A percentile compares a stretch with the other conserved stretches of the same genome.
Conservation (phyloP, 2,888 invertebrate genomes). For the Cynaeus angustus region DNA sequence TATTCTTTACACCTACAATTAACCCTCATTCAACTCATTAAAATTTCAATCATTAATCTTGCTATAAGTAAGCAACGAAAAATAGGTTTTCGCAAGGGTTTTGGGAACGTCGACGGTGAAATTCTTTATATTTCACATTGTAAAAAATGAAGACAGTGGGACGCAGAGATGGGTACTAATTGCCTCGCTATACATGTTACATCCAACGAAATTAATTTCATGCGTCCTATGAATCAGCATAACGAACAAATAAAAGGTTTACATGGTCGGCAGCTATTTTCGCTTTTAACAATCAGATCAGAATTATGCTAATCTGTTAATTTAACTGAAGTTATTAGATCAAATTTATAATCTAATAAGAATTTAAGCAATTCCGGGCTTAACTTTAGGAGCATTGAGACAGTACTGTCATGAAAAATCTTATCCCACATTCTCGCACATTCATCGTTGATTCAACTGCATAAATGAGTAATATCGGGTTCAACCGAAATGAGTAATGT, state of each 20-base stretch:
- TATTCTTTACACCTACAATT: conserved; percentile 26
- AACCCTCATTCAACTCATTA: conserved; percentile 10
- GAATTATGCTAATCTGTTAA: neutral
- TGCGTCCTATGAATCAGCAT: conserved; percentile 36
- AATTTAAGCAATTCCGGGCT: no score
- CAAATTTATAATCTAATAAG: no score
- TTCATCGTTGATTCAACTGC: no score
- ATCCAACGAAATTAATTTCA: conserved; percentile 27
- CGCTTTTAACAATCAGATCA: neutral
- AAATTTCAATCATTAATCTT: conserved; percentile 28
- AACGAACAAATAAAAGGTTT: conserved; percentile 22
- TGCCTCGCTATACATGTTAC: conserved; percentile 11
- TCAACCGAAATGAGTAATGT: no score
- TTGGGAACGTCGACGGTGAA: neutral
- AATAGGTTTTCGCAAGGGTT: conserved; percentile 12
- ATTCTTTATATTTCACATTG: neutral
- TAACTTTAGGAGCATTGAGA: no score
- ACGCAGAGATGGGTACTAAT: conserved; percentile 16
- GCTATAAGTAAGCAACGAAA: neutral
- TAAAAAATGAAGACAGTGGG: conserved; percentile 6
- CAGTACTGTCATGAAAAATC: no score
- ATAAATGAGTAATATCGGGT: no score
- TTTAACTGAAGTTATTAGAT: no score
- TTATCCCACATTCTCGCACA: no score
- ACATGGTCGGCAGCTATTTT: conserved; percentile 13